Evolutionary conservation across 2,113 vertebrate species (phyloP).

Genomic region (Scatophagus argus): DNA sequence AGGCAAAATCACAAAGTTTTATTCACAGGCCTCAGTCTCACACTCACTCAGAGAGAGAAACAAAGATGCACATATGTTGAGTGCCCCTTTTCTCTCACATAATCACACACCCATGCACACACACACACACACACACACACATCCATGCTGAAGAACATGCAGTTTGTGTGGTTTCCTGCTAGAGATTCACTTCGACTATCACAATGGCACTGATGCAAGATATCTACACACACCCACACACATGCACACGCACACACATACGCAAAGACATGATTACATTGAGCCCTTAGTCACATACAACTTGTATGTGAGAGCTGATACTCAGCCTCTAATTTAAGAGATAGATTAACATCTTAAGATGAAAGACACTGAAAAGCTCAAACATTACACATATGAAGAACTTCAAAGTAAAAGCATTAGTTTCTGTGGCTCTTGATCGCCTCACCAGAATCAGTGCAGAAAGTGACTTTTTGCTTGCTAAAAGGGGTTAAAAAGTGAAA

Average conservation of each 20-base stretch:
- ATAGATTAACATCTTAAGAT: background rate
- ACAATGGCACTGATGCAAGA: slow-evolving; percentile 70
- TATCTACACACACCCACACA: slow-evolving; percentile 57
- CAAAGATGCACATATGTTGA: background rate
- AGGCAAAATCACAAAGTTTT: background rate
- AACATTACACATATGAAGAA: background rate
- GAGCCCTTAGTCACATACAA: slow-evolving; percentile 14
- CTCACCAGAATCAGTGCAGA: background rate
- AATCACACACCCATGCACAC: slow-evolving; percentile 5
- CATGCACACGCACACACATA: slow-evolving; percentile 40
- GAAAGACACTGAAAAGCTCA: background rate
- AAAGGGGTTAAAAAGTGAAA: background rate
- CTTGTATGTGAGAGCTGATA: slow-evolving; percentile 18
- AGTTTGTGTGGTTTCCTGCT: slow-evolving; percentile 79
- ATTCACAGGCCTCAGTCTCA: slow-evolving; percentile 1
- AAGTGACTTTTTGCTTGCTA: background rate
- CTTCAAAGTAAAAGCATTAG: background rate
- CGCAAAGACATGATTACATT: slow-evolving; percentile 34
- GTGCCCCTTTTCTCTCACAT: background rate
- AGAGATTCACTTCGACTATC: slow-evolving; percentile 74
- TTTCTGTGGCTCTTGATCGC: background rate
- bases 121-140: slow-evolving; percentile 27
- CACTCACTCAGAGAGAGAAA: no score
- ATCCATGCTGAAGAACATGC: slow-evolving; percentile 28
- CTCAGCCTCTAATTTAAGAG: slow-evolving; percentile 15